Conservation (phyloP, 2,113 vertebrate genomes). For the Aplodontia rufa region DNA sequence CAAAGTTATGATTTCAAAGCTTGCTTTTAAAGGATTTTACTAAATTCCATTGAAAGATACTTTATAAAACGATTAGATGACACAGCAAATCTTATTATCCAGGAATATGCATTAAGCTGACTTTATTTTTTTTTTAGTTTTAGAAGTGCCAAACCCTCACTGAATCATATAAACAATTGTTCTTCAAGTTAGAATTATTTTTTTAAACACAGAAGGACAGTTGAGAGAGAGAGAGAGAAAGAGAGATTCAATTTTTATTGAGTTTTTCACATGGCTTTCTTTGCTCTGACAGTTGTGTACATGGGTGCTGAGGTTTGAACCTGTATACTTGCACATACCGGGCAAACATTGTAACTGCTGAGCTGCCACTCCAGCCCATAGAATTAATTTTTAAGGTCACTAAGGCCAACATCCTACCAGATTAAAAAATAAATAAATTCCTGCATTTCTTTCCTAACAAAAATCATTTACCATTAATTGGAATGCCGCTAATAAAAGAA, state of each 20-base stretch:
- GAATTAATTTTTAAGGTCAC: neutral
- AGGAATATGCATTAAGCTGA: neutral
- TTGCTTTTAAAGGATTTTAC: slow-evolving; percentile 55
- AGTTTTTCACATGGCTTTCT: too few relatives aligned
- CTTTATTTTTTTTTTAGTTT: neutral
- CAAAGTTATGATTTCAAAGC: slow-evolving; percentile 50
- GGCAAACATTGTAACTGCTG: too few relatives aligned
- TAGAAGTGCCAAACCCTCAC: neutral
- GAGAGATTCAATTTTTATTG: too few relatives aligned
- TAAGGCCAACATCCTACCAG: neutral
- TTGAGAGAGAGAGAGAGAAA: too few relatives aligned
- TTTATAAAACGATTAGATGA: slow-evolving; percentile 40
- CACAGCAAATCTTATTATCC: slow-evolving; percentile 34
- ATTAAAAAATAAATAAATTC: slow-evolving; percentile 38
- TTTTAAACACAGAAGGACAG: too few relatives aligned
- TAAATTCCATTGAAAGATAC: slow-evolving; percentile 43
- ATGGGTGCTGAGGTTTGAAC: too few relatives aligned
- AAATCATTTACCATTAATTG: neutral
- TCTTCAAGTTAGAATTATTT: slow-evolving; percentile 22
- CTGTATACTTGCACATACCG: too few relatives aligned
- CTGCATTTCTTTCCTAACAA: neutral
- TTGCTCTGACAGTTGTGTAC: too few relatives aligned
- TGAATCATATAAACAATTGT: slow-evolving; percentile 6
- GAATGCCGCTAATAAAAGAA: neutral
- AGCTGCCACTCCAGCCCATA: too few relatives aligned